Percentiles rank a stretch among this genome's conserved stretches.
phyloP scores from a whole-genome alignment of 2,797 vertebrate genomes.

The Rhinichthys osculus region DNA sequence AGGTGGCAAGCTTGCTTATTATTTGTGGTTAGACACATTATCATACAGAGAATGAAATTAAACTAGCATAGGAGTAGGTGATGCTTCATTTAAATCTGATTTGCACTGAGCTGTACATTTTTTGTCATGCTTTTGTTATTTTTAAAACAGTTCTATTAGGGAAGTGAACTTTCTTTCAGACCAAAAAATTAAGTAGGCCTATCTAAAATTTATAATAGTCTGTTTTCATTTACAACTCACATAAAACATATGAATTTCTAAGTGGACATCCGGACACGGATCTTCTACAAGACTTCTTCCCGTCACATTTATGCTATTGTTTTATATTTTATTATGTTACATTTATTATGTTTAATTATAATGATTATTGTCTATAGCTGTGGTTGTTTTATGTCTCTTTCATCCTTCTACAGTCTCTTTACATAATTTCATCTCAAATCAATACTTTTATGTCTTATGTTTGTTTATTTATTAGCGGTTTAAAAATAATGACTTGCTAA shows the following conservation, averaged over 20 bases:
- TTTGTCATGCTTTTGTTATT: background rate
- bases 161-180: background rate
- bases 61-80: background rate
- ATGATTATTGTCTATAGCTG: background rate
- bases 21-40: background rate
- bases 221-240: background rate
- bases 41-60: background rate
- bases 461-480: background rate
- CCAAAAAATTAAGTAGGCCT: background rate
- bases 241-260: slow-evolving; percentile 5
- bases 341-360: background rate
- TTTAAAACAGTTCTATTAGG: background rate
- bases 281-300: slow-evolving; percentile 13
- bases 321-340: background rate
- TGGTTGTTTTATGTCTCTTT: background rate
- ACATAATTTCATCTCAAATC: background rate
- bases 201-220: background rate
- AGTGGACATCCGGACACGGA: slow-evolving; percentile 26
- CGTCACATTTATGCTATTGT: background rate
- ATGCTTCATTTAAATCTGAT: background rate
- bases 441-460: background rate
- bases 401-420: background rate
- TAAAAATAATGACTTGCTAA: background rate
- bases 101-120: background rate
- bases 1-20: slow-evolving; percentile 3